phyloP scores from a whole-genome alignment of 2,888 invertebrate genomes.

The Euspilapteryx auroguttella region DNA sequence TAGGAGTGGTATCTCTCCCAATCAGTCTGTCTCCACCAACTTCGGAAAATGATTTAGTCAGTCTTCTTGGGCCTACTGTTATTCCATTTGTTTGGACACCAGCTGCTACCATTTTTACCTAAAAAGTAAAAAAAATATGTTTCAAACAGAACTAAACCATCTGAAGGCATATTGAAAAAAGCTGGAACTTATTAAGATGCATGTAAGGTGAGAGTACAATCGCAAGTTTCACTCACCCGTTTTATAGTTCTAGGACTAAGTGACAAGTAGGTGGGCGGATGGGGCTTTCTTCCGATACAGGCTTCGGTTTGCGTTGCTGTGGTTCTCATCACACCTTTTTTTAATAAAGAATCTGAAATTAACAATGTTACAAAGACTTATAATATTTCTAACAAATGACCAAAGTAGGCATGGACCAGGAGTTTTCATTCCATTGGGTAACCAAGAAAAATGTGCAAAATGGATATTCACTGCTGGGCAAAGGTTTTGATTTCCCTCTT shows the following conservation, averaged over 20 bases:
- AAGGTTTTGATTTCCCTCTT: no score
- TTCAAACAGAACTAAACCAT: no score
- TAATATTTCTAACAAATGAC: not conserved
- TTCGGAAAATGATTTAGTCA: conserved; percentile 84
- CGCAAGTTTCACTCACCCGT: conserved; percentile 50
- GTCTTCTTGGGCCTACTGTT: conserved; percentile 62
- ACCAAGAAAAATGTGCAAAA: no score
- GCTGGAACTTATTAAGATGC: no score
- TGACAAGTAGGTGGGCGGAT: conserved; percentile 70
- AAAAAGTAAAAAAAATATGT: conserved; percentile 10
- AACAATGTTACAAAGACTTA: not conserved
- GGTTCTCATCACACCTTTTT: conserved; percentile 85
- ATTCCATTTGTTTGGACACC: conserved; percentile 88
- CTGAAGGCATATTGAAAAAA: no score
- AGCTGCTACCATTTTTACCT: conserved; percentile 87
- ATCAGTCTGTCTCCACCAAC: conserved; percentile 52
- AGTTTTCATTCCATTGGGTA: no score
- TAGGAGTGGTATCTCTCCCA: conserved; percentile 26
- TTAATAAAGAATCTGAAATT: conserved; percentile 74
- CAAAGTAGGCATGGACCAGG: no score
- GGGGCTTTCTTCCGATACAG: conserved; percentile 69
- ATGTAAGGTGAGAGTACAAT: not conserved
- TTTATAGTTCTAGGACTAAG: conserved; percentile 82
- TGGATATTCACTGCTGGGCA: no score
- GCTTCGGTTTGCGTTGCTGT: conserved; percentile 91